phyloP scores from a whole-genome alignment of 2,888 invertebrate genomes.

The Trachelus tabidus region DNA sequence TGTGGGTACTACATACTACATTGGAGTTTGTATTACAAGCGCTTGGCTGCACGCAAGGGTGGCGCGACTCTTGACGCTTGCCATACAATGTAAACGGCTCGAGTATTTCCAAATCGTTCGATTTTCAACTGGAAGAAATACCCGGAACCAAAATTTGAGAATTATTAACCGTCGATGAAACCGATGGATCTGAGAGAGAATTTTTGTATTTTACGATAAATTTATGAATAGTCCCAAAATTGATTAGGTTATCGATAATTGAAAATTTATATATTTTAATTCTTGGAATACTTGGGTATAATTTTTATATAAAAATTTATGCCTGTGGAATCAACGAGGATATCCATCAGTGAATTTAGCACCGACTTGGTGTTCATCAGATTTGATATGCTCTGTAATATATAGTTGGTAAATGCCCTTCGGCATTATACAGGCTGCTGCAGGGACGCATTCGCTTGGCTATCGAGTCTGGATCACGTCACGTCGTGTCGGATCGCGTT shows the following conservation, averaged over 20 bases:
- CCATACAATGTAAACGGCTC: constrained; percentile 29
- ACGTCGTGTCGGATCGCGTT: constrained; percentile 64
- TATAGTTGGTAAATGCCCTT: constrained; percentile 17
- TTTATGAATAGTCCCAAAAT: background rate
- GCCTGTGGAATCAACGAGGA: background rate
- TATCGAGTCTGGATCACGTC: constrained; percentile 61
- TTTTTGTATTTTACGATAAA: background rate
- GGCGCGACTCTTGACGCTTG: constrained; percentile 57
- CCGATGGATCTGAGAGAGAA: background rate
- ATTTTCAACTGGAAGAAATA: background rate
- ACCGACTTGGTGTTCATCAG: background rate
- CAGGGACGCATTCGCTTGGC: constrained; percentile 47
- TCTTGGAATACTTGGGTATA: background rate
- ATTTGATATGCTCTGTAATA: background rate
- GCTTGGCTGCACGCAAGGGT: constrained; percentile 55
- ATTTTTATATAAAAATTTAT: background rate
- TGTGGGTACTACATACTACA: constrained; percentile 53
- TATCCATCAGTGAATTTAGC: background rate
- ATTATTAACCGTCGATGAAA: background rate
- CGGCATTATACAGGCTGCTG: constrained; percentile 23
- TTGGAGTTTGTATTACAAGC: constrained; percentile 57
- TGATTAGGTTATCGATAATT: background rate
- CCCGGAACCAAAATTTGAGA: background rate
- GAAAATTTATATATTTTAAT: background rate
- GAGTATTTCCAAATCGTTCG: constrained; percentile 23